These are phyloP conservation scores for Taenioides sp. DNA, from an alignment of 2,797 vertebrate genomes.

Conservation along the genomic window DNA sequence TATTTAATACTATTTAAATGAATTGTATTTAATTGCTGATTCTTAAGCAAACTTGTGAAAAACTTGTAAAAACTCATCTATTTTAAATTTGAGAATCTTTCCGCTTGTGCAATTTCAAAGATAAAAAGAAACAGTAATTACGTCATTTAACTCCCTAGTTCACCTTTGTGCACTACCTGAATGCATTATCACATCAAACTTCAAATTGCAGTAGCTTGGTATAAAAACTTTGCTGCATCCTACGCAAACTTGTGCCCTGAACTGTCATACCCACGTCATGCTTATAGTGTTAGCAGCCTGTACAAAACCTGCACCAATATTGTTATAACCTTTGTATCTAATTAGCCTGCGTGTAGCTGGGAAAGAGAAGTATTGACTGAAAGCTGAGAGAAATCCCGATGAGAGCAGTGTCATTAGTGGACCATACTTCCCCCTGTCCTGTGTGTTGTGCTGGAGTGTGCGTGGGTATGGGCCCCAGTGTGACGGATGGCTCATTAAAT, in stretches of 20 bases:
- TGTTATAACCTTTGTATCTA: slow-evolving; percentile 37
- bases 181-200: slow-evolving; percentile 9
- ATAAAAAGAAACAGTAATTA: too few relatives aligned
- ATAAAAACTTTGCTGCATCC: slow-evolving; percentile 3
- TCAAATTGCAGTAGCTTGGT: slow-evolving; percentile 10
- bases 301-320: slow-evolving; percentile 25
- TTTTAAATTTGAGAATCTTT: too few relatives aligned
- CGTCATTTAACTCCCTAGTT: too few relatives aligned
- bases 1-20: too few relatives aligned
- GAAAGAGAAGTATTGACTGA: slow-evolving; percentile 39
- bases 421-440: not conserved
- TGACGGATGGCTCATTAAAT: slow-evolving; percentile 39
- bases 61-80: too few relatives aligned
- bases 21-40: not conserved
- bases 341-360: slow-evolving; percentile 41
- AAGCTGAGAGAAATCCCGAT: slow-evolving; percentile 34
- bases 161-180: slow-evolving; percentile 3
- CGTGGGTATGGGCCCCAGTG: slow-evolving; percentile 33
- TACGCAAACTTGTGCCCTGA: slow-evolving; percentile 25
- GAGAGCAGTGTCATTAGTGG: slow-evolving; percentile 33
- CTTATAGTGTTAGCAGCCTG: slow-evolving; percentile 24
- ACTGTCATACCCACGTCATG: slow-evolving; percentile 26
- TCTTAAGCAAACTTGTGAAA: not conserved
- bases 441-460: slow-evolving; percentile 9
- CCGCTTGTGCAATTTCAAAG: not conserved